Evolutionary conservation across 2,888 invertebrate genomes (phyloP).

Genomic region (Mythimna impura): DNA sequence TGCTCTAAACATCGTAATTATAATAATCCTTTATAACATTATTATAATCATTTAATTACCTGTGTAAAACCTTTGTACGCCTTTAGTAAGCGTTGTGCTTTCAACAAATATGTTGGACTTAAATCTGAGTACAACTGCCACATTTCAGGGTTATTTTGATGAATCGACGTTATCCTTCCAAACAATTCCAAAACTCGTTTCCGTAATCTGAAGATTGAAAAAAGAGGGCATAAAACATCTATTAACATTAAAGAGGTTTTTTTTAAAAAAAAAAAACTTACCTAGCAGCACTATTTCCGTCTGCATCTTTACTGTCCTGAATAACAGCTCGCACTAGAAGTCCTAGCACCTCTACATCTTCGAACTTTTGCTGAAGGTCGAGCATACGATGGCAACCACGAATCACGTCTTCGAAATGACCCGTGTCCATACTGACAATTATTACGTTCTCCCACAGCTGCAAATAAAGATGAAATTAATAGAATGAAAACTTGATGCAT

Average conservation of each 20-base stretch:
- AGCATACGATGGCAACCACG: conserved; percentile 95
- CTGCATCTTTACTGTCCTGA: conserved; percentile 91
- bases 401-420: conserved; percentile 96
- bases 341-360: conserved; percentile 94
- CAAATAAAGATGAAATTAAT: conserved; percentile 3
- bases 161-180: conserved; percentile 93
- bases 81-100: conserved; percentile 94
- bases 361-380: conserved; percentile 95
- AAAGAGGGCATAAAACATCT: not conserved
- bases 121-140: conserved; percentile 96
- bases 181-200: conserved; percentile 92
- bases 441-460: conserved; percentile 98
- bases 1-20: no score
- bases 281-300: conserved; percentile 87
- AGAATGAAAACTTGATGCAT: no score
- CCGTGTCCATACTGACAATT: conserved; percentile 96
- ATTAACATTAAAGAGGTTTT: no score
- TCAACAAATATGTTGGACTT: conserved; percentile 90
- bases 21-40: not conserved
- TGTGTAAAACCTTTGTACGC: conserved; percentile 94
- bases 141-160: conserved; percentile 93
- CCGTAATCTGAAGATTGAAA: conserved; percentile 77
- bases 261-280: conserved; percentile 43
- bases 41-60: conserved; percentile 70
- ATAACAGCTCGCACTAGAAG: conserved; percentile 93